Base-by-base conservation (phyloP, 2,888 invertebrate species). In the Platypus cylindrus region DNA sequence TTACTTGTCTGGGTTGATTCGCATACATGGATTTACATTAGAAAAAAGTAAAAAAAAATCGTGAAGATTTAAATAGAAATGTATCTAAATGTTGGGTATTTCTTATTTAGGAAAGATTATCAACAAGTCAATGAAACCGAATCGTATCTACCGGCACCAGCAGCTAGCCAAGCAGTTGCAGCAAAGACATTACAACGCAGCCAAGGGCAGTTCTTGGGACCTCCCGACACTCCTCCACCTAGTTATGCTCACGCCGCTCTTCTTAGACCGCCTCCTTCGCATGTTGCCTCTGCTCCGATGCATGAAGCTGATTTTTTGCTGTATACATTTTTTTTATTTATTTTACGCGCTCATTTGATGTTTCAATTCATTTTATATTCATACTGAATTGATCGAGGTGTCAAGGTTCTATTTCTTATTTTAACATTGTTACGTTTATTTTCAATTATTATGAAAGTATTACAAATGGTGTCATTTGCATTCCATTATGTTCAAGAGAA, bases 11-110 rank as follows among this genome's bases (percentile, higher is more conserved):
- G 93, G 71, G 80, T 94, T 34, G 90, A 93, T 58, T 93, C 91
- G 3, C 91, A 93, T 55, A 90, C 93, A 5, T 94, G 94, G 93
- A 91, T 93, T 58, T 90, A 93, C 57, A 90, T 93, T 47, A 77
- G 89, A 54, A 89, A 86, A 64, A 79, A 82, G 90, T 77, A 65
- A 71, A 20, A 20, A 20, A 20, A 20, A 20, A 9, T 20, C 20
- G 20, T 20, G 5, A 5, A 26, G n/a, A n/a, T n/a, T n/a, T n/a
- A n/a, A n/a, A n/a, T n/a, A n/a, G n/a, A n/a, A n/a, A n/a, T n/a
- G n/a, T n/a, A n/a, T n/a, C 16, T 11, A 30, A n/a, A 11, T 30
- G 3, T 23, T 7, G 8, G 15, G 14, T 20, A 22, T 40, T 29
- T 40, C 37, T 46, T 51, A 65, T 67, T 13, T 65, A 81, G 81